Evolutionary conservation across 2,797 vertebrate genomes (phyloP), one percentile per base, ranked within the genome.

Genomic region (Channallabes apus): DNA sequence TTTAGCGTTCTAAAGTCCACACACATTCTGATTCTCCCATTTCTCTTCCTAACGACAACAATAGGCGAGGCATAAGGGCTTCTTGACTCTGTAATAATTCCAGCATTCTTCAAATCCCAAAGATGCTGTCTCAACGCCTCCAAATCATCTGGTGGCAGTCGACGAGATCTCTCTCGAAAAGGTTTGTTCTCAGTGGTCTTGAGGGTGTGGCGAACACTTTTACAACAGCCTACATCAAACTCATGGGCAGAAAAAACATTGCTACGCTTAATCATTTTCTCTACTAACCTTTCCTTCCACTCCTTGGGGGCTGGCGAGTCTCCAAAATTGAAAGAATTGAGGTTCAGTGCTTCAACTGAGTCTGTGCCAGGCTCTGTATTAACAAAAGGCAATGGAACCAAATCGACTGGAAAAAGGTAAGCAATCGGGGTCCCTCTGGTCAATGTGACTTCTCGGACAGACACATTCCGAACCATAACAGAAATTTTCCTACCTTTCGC

Each of bases 241-340:
- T 75, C 85, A 41, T 78, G 51, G 1, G 1, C 4, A 7, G 82
- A 84, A 5, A 82, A 85, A 15, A 80, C 85, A 20, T 86, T 20
- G 1, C 38, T 77, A 7, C 62, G 64, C 3, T 71, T 5, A 56
- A 82, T 71, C 41, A 82, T 62, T 20, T 84, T 22, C 14, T 59
- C n/a, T 41, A 35, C n/a, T 0, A 85, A 24, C 0, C 22, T 61
- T 11, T 12, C 22, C 27, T 84, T 84, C 29, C 22, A n/a, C 5
- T 82, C 62, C 6, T 67, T 27, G 0, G 72, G 64, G 32, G 84
- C 82, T 18, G 64, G 78, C 5, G 82, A 84, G 15, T 78, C 65
- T 12, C 75, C 80, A 85, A 87, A 87, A 9, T 85, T 62, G 17
- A 85, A 85, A 24, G 68, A 75, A 4, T 8, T 15, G 35, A 41